phyloP scores from a whole-genome alignment of 2,113 vertebrate species.

The Apistogramma diplotaenia region DNA sequence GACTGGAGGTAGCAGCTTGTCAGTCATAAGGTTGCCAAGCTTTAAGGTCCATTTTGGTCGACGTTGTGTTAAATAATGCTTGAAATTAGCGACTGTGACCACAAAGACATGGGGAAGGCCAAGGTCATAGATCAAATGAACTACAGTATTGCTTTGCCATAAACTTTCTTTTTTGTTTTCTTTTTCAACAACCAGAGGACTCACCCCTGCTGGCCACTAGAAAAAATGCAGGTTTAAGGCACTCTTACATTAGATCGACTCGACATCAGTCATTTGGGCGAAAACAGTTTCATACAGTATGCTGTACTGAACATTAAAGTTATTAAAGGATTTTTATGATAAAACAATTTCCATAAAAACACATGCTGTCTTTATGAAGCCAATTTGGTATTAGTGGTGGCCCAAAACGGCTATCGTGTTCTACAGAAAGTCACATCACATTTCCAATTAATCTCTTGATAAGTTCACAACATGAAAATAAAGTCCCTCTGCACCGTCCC shows the following conservation, averaged over 20 bases:
- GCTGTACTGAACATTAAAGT: not conserved
- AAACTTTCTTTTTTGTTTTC: not conserved
- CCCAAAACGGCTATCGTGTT: not conserved
- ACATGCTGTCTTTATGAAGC: not conserved
- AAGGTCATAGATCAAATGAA: too few species aligned
- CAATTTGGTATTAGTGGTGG: not conserved
- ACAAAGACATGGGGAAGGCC: too few species aligned
- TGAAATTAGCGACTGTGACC: not conserved
- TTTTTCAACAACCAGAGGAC: not conserved
- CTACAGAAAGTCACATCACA: not conserved
- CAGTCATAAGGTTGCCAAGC: not conserved
- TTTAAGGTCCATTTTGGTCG: not conserved
- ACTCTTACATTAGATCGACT: not conserved
- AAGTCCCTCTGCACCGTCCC: not conserved
- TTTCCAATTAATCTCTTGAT: slow-evolving; percentile 13
- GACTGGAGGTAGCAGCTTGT: not conserved
- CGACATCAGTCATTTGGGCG: not conserved
- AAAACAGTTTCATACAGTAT: not conserved
- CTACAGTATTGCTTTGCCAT: not conserved
- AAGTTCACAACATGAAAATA: slow-evolving; percentile 24
- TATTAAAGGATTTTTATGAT: not conserved
- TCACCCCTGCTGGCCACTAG: not conserved
- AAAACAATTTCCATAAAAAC: not conserved
- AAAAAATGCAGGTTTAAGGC: not conserved
- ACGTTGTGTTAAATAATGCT: too few species aligned